phyloP scores from a whole-genome alignment of 2,797 vertebrate genomes.

The Phrynocephalus vlangalii region DNA sequence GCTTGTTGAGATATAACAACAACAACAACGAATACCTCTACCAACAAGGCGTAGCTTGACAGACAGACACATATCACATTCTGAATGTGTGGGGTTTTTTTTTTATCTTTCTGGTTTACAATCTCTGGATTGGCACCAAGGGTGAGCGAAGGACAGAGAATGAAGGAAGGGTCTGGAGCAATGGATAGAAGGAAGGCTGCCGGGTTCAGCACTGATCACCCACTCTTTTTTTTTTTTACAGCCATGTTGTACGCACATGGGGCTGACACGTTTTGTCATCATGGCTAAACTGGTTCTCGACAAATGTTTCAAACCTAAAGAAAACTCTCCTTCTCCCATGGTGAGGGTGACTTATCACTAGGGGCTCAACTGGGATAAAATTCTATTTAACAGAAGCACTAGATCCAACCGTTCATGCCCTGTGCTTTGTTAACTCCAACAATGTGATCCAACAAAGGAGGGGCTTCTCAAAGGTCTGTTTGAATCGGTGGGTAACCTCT shows the following conservation, averaged over 20 bases:
- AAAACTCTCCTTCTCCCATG: not conserved
- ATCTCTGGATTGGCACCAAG: not conserved
- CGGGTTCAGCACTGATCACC: not conserved
- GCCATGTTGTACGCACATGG: not conserved
- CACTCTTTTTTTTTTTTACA: not conserved
- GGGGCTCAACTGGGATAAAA: not conserved
- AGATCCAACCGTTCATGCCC: accelerated
- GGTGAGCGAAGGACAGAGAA: no score
- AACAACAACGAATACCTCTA: no score
- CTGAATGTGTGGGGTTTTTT: no score
- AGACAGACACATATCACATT: no score
- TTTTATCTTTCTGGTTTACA: no score
- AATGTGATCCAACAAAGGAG: not conserved
- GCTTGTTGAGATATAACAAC: no score
- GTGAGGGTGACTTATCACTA: not conserved
- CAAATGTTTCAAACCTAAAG: not conserved
- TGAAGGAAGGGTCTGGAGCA: not conserved
- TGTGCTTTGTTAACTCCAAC: not conserved
- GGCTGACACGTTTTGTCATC: not conserved
- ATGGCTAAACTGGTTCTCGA: not conserved
- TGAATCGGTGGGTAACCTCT: not conserved
- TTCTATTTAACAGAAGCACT: not conserved
- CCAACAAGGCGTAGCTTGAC: no score
- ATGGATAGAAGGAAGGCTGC: not conserved
- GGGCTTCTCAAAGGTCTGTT: no score